A percentile compares a stretch with the other conserved stretches of the same genome.
Evolutionary conservation across 2,888 invertebrate genomes (phyloP).

Genomic region (Chrysomela aeneicollis): DNA sequence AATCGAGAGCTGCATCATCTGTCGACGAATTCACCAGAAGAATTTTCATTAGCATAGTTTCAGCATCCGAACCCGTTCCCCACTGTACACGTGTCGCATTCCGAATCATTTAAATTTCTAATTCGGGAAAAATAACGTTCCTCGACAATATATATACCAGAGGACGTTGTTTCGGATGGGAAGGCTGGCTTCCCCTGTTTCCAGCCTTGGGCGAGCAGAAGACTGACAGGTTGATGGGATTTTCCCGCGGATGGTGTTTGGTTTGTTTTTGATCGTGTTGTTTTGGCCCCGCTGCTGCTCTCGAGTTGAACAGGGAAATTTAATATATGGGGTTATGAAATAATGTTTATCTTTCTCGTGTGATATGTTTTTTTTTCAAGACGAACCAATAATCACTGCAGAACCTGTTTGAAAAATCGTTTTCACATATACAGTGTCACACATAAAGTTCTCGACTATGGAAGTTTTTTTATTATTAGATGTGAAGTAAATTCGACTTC

Average conservation of each 20-base stretch:
- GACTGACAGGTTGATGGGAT: constrained; percentile 14
- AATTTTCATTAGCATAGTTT: constrained; percentile 45
- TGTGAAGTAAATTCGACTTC: too few species aligned
- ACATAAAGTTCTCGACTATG: too few species aligned
- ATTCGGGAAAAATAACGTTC: constrained; percentile 42
- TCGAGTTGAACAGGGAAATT: background rate
- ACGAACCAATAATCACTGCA: too few species aligned
- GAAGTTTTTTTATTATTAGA: too few species aligned
- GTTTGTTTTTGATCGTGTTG: background rate
- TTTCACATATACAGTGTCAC: too few species aligned
- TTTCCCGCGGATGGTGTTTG: constrained; percentile 17
- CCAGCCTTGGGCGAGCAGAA: background rate
- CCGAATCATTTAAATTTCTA: constrained; percentile 45
- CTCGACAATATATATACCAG: constrained; percentile 38
- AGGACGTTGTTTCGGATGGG: constrained; percentile 10
- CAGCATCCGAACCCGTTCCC: constrained; percentile 41
- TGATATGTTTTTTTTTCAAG: too few species aligned
- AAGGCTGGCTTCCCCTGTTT: constrained; percentile 3
- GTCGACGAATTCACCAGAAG: constrained; percentile 40
- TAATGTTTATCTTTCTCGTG: too few species aligned
- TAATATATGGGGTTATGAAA: background rate
- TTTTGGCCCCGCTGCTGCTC: background rate
- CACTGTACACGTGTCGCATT: constrained; percentile 43
- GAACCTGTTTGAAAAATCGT: too few species aligned
- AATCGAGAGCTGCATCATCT: constrained; percentile 21